Evolutionary conservation across 2,113 vertebrate genomes (phyloP), one percentile per base, ranked within the genome.

Genomic region (Nycticryphes semicollaris): DNA sequence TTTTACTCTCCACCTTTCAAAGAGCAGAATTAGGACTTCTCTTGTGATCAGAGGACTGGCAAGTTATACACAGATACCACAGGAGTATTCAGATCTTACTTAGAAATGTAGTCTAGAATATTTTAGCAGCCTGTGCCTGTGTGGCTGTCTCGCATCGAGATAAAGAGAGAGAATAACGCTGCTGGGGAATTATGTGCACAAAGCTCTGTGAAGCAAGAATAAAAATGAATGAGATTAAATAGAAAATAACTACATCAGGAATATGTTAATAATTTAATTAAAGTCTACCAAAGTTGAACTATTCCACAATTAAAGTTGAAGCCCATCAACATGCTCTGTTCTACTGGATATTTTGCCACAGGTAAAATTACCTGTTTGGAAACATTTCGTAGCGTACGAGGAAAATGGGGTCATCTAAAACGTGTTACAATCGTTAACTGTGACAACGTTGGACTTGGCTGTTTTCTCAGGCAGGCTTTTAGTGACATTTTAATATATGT

Each of bases 211-310:
- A 97, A 96, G 96, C 78, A 84, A 79, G 82, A 94, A 96, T 94
- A 94, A 84, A 96, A 96, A 94, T 94, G 95, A 96, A 94, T 82
- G 93, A 93, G 83, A 97, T 96, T 96, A 97, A 90, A 78, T 23
- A 87, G 89, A 96, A 97, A 97, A 97, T 96, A 97, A 94, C 78
- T 95, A 93, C 88, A 94, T 96, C 92, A 89, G 80, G 94, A 95
- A 94, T 91, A 83, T 94, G 88, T 90, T 96, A 96, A 70, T 95
- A 87, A 96, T 92, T 97, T 97, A 96, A 97, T 97, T 98, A 97
- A 97, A 95, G 76, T 82, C 72, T 89, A 62, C 77, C 93, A 53
- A 94, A 95, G 88, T 77, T 96, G 94, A 94, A 93, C 79, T 96
- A 27, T 92, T 97, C 77, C 87, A 50, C 70, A 96, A 84, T 92